These are phyloP conservation scores for Struthidea cinerea DNA, from an alignment of 2,113 vertebrate species.

Conservation along the genomic window DNA sequence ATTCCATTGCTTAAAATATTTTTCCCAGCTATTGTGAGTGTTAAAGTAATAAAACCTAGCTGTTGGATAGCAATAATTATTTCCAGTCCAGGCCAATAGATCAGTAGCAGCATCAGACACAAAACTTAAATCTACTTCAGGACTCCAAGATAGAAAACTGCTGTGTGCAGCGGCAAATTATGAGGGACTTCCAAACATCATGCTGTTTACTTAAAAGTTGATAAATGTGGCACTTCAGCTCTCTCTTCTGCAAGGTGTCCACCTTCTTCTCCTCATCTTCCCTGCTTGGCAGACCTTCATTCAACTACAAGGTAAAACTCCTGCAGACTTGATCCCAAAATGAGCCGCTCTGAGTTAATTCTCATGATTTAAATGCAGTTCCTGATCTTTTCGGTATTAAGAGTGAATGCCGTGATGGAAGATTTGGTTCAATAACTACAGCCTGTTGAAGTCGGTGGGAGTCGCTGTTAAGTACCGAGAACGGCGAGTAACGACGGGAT, in stretches of 20 bases:
- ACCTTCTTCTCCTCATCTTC: not conserved
- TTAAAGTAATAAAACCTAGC: not conserved
- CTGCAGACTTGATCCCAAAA: not conserved
- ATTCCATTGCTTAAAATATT: not conserved
- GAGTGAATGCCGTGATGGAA: not conserved
- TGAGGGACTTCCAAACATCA: not conserved
- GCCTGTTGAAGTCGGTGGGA: not conserved
- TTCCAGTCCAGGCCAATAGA: not conserved
- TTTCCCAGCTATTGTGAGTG: not conserved
- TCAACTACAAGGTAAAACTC: not conserved
- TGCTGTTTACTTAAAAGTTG: not conserved
- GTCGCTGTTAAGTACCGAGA: too few species aligned
- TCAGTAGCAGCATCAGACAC: not conserved
- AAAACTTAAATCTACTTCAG: not conserved
- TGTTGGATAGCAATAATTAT: not conserved
- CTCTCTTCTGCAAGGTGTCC: not conserved
- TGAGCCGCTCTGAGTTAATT: not conserved
- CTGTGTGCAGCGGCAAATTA: not conserved
- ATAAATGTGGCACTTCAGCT: not conserved
- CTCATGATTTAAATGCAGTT: not conserved
- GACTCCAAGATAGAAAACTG: not conserved
- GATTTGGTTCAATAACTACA: not conserved
- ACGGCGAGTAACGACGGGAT: too few species aligned
- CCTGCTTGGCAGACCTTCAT: not conserved
- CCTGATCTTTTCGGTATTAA: not conserved